Conservation (phyloP, 1,140 invertebrate species). For the Doryteuthis pealeii region DNA sequence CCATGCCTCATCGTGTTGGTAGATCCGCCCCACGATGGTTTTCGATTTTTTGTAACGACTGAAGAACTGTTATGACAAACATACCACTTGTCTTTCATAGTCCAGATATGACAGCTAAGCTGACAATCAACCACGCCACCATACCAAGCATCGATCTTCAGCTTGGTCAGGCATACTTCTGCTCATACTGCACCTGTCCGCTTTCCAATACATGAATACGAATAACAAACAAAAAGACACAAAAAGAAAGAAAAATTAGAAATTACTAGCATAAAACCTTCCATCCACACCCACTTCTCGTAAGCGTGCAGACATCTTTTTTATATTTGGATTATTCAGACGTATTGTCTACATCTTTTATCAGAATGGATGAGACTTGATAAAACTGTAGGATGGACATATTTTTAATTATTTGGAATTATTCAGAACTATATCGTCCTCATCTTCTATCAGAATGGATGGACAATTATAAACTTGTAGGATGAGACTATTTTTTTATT, state of each 20-base stretch:
- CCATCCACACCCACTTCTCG: no score
- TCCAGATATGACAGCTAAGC: slow-evolving; percentile 77
- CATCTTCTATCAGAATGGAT: background rate
- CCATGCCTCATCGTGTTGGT: slow-evolving; percentile 93
- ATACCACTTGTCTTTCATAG: slow-evolving; percentile 70
- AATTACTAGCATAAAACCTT: no score
- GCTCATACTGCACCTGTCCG: slow-evolving; percentile 95
- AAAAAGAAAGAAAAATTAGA: background rate
- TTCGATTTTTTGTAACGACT: slow-evolving; percentile 66
- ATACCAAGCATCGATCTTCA: slow-evolving; percentile 95
- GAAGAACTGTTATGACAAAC: slow-evolving; percentile 50
- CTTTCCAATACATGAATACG: slow-evolving; percentile 56
- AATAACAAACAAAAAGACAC: slow-evolving; percentile 10
- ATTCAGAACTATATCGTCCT: no score
- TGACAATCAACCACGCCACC: slow-evolving; percentile 96
- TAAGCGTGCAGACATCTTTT: no score
- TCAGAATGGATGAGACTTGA: no score
- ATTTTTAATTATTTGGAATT: no score
- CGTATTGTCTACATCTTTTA: no score
- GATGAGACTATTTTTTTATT: no score
- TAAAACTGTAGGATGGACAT: no score
- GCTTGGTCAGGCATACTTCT: slow-evolving; percentile 88
- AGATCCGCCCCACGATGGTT: slow-evolving; percentile 90
- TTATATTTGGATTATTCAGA: no score
- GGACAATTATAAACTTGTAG: background rate